Evolutionary conservation across 2,888 invertebrate species (phyloP).

Genomic region (Charanyca ferruginea): DNA sequence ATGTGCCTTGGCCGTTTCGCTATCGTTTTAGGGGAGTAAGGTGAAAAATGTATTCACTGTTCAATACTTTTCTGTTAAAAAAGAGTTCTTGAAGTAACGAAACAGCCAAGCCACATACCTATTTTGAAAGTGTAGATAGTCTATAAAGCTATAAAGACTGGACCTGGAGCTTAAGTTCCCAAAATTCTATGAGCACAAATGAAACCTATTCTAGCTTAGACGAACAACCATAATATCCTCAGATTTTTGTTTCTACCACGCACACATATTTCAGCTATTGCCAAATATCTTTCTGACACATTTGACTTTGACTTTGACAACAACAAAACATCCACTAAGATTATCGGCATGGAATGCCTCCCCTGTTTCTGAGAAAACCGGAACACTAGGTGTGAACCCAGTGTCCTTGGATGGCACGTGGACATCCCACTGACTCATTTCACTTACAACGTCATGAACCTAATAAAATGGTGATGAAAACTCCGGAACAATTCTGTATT

Average conservation of each 20-base stretch:
- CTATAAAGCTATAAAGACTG: background rate
- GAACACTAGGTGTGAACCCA: conserved; percentile 76
- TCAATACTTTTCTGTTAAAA: no score
- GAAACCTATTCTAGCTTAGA: conserved; percentile 1
- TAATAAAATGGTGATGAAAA: background rate
- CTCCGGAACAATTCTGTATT: background rate
- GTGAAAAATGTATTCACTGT: no score
- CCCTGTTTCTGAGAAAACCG: conserved; percentile 73
- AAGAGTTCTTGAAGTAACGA: no score
- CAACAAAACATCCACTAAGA: conserved; percentile 58
- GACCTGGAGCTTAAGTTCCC: background rate
- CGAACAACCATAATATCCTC: background rate
- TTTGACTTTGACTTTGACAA: no score
- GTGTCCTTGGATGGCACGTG: conserved; percentile 71
- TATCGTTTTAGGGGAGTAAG: no score
- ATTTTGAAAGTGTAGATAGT: no score
- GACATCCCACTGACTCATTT: conserved; percentile 26
- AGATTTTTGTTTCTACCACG: background rate
- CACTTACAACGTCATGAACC: background rate
- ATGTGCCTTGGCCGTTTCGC: no score
- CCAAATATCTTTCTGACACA: conserved; percentile 37
- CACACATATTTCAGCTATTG: conserved; percentile 51
- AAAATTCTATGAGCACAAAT: background rate
- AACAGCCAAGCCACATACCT: no score
- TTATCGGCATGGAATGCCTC: conserved; percentile 71